These are phyloP conservation scores for Mantis religiosa DNA, from an alignment of 2,888 invertebrate genomes.

Conservation along the genomic window DNA sequence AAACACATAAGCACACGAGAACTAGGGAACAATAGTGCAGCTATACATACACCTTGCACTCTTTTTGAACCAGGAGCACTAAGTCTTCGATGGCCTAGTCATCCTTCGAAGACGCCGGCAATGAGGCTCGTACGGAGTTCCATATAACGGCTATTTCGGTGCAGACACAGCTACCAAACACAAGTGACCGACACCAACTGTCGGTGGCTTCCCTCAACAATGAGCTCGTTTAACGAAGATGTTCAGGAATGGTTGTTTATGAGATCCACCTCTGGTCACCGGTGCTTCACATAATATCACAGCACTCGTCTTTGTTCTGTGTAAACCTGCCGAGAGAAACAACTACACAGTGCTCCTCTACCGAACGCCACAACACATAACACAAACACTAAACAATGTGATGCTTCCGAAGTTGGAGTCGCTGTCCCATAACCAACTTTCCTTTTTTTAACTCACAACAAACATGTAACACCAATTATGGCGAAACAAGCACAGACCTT, in stretches of 20 bases:
- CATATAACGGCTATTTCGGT: not conserved
- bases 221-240: not conserved
- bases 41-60: conserved; percentile 11
- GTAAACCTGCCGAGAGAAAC: not conserved
- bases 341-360: not conserved
- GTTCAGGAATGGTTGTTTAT: not conserved
- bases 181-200: not conserved
- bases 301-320: not conserved
- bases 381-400: not conserved
- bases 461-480: not conserved
- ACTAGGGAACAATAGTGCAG: not conserved
- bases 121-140: not conserved
- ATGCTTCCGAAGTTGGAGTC: not conserved
- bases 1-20: not conserved
- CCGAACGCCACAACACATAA: not conserved
- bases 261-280: not conserved
- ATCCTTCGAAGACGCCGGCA: not conserved
- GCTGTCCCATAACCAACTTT: not conserved
- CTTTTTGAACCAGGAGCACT: not conserved
- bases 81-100: conserved; percentile 1
- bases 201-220: not conserved
- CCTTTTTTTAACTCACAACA: not conserved
- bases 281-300: not conserved
- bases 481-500: not conserved
- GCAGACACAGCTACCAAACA: not conserved